phyloP scores from a whole-genome alignment of 2,888 invertebrate genomes.

The Seira musarum region DNA sequence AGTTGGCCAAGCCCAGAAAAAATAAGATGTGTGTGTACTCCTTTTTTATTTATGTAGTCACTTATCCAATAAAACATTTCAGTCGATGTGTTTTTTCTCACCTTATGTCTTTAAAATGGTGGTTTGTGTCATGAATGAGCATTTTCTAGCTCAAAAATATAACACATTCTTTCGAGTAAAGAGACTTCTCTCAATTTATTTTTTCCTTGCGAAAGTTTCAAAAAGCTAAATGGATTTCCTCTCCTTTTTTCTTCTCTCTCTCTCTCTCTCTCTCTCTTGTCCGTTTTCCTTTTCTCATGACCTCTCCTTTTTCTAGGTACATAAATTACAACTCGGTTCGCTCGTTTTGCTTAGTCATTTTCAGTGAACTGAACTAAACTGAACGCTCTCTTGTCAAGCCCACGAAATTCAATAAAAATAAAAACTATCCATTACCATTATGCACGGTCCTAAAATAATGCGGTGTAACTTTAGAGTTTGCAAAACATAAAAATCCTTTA shows the following conservation, averaged over 20 bases:
- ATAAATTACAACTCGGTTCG: too few relatives aligned
- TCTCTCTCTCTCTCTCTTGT: background rate
- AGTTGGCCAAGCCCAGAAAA: constrained; percentile 54
- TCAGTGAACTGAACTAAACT: constrained; percentile 8
- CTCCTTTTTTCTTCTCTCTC: constrained; percentile 28
- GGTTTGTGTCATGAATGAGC: constrained; percentile 44
- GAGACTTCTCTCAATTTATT: constrained; percentile 50
- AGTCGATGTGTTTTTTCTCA: constrained; percentile 60
- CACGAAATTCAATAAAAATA: constrained; percentile 4
- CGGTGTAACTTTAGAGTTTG: too few relatives aligned
- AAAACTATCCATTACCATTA: constrained; percentile 1
- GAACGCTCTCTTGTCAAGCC: background rate
- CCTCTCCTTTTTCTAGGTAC: too few relatives aligned
- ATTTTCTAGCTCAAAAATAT: constrained; percentile 22
- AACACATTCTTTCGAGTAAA: too few relatives aligned
- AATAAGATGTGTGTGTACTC: constrained; percentile 25
- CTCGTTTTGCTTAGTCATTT: background rate
- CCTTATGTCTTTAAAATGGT: constrained; percentile 49
- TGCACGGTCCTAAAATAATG: too few relatives aligned
- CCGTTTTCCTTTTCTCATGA: too few relatives aligned
- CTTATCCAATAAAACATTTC: constrained; percentile 59
- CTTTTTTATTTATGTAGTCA: constrained; percentile 58
- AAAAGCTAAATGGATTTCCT: constrained; percentile 58
- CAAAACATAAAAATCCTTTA: too few relatives aligned
- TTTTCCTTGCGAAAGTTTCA: constrained; percentile 41